Evolutionary conservation across 2,888 invertebrate genomes (phyloP), one percentile per base, ranked within the genome.

Genomic region (Erannis defoliaria): DNA sequence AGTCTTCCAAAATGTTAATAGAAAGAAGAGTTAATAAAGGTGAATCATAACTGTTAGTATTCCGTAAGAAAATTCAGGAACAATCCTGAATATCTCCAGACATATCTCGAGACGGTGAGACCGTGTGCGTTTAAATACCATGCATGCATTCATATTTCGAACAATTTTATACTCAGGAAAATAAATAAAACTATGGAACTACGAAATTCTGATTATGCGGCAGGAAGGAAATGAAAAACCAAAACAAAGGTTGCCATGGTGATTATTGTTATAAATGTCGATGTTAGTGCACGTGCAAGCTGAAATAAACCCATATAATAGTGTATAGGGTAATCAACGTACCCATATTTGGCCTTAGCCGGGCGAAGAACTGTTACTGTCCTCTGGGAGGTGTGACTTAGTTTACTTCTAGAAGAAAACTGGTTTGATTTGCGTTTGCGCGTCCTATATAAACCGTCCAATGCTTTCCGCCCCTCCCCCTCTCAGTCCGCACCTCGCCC

Each of bases 351-450:
- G 82, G 86, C 85, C 76, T 72, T 71, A 66, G 85, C 84, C 85
- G 83, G 70, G 59, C 51, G 68, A 64, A 63, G 63, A 68, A 69
- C 61, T 67, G 55, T 55, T 66, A 72, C 77, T 78, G 64, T 77
- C 73, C 78, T 79, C 80, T 80, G 70, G 77, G 75, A 80, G 76
- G 66, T 80, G 74, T 75, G 76, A 75, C 67, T 86, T 83, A 88
- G 86, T 87, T 88, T 89, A 86, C 86, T 78, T 85, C 82, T 78
- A 67, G 78, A 89, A 78, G 69, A 72, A 81, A 89, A 92, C 92
- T 93, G 90, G 84, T 84, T 82, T 66, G 51, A 33, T 65, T 63
- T 74, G 83, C 75, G 84, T 81, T 62, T 72, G 81, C 78, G 81
- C 86, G 84, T 73, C 66, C 80, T 85, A 90, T 93, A 89, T 92